Evolutionary conservation across 2,888 invertebrate species (phyloP).

Genomic region (Flexamia atlantica): DNA sequence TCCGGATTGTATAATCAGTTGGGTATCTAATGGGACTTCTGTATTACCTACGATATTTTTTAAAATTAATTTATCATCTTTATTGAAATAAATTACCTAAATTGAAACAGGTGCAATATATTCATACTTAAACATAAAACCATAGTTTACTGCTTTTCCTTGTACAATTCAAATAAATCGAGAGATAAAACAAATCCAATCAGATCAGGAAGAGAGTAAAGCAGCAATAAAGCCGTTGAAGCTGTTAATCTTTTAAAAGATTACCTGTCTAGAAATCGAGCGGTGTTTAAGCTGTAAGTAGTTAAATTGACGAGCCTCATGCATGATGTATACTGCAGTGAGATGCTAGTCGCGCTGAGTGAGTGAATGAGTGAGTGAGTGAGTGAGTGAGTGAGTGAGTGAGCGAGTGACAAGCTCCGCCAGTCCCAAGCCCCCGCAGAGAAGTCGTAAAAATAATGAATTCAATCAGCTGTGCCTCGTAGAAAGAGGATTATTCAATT

Average conservation of each 20-base stretch:
- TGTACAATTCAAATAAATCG: constrained; percentile 11
- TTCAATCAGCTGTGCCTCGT: constrained; percentile 56
- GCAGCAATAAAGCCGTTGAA: constrained; percentile 35
- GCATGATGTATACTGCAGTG: constrained; percentile 21
- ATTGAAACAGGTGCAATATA: no score
- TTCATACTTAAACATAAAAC: no score
- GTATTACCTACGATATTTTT: no score
- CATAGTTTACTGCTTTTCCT: background rate
- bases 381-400: constrained; percentile 6
- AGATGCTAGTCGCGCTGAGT: background rate
- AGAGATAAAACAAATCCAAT: constrained; percentile 25
- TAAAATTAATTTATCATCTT: no score
- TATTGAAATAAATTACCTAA: no score
- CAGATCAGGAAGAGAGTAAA: constrained; percentile 5
- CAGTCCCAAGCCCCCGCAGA: background rate
- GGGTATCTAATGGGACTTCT: no score
- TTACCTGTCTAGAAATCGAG: constrained; percentile 24
- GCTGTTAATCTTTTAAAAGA: constrained; percentile 48
- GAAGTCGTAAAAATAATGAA: constrained; percentile 60
- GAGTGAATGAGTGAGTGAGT: constrained; percentile 9
- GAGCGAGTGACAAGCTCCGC: constrained; percentile 11
- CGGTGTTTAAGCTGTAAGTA: constrained; percentile 30
- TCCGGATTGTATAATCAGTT: no score
- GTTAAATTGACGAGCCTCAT: constrained; percentile 23
- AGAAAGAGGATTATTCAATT: constrained; percentile 59